Evolutionary conservation across 1,140 invertebrate genomes (phyloP).

Genomic region (Bursaphelenchus mucronatus): DNA sequence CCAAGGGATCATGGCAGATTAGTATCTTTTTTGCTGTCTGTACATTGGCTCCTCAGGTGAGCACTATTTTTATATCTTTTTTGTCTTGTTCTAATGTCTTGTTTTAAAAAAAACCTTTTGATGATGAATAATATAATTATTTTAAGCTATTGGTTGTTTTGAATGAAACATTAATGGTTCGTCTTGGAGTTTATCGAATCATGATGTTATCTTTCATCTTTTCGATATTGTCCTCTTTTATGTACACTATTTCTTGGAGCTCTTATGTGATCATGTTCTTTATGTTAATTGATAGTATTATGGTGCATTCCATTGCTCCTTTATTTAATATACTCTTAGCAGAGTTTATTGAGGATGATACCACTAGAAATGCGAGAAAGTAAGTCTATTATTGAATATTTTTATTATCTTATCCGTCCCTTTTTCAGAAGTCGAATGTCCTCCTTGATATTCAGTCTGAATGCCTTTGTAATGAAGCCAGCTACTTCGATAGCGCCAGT

Average conservation of each 20-base stretch:
- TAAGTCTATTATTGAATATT: slow-evolving; percentile 11
- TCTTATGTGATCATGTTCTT: slow-evolving; percentile 53
- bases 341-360: slow-evolving; percentile 59
- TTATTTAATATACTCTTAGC: slow-evolving; percentile 58
- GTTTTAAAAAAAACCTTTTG: slow-evolving; percentile 8
- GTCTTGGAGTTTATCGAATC: slow-evolving; percentile 42
- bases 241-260: slow-evolving; percentile 42
- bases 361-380: slow-evolving; percentile 36
- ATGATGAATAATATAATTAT: slow-evolving; percentile 1
- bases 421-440: slow-evolving; percentile 30
- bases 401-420: slow-evolving; percentile 3
- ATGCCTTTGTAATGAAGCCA: slow-evolving; percentile 46
- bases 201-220: slow-evolving; percentile 34
- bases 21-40: slow-evolving; percentile 47
- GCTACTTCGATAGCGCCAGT: slow-evolving; percentile 47
- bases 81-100: slow-evolving; percentile 12
- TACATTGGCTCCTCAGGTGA: slow-evolving; percentile 49
- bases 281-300: slow-evolving; percentile 56
- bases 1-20: slow-evolving; percentile 54
- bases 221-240: slow-evolving; percentile 45
- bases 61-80: slow-evolving; percentile 13
- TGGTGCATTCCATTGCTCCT: slow-evolving; percentile 52
- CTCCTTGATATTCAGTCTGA: slow-evolving; percentile 44
- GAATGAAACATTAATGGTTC: slow-evolving; percentile 46
- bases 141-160: slow-evolving; percentile 49